Conservation (phyloP, 2,797 vertebrate species). For the Taenioides sp. region DNA sequence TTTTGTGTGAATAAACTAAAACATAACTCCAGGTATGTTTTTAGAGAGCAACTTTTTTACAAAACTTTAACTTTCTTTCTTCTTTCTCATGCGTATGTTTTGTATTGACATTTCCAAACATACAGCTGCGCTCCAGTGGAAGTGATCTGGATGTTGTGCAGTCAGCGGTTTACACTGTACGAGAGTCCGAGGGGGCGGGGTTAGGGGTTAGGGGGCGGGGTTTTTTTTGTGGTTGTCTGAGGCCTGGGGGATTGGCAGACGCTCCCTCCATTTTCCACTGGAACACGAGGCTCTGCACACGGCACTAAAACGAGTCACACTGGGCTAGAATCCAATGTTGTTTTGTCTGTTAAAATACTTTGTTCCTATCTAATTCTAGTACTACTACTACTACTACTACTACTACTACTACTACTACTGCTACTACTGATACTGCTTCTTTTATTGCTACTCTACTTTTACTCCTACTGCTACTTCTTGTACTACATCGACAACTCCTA, state of each 20-base stretch:
- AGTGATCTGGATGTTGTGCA: not conserved
- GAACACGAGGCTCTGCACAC: not conserved
- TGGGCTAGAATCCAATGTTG: not conserved
- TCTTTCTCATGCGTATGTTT: not conserved
- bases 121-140: not conserved
- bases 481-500: too few species aligned
- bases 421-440: too few species aligned
- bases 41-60: too few species aligned
- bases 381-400: too few species aligned
- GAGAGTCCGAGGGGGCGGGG: not conserved
- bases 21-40: too few species aligned
- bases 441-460: too few species aligned
- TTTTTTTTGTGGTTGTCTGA: not conserved
- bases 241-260: constrained; percentile 3
- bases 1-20: too few species aligned
- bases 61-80: not conserved
- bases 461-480: too few species aligned
- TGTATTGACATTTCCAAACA: not conserved
- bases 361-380: too few species aligned
- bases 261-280: not conserved
- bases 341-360: not conserved
- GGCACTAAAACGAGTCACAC: not conserved
- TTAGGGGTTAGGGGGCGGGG: too few species aligned
- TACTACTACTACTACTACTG: too few species aligned
- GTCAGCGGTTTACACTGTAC: constrained; percentile 1